Conservation (phyloP, 2,113 vertebrate species). For the Alethe diademata region DNA sequence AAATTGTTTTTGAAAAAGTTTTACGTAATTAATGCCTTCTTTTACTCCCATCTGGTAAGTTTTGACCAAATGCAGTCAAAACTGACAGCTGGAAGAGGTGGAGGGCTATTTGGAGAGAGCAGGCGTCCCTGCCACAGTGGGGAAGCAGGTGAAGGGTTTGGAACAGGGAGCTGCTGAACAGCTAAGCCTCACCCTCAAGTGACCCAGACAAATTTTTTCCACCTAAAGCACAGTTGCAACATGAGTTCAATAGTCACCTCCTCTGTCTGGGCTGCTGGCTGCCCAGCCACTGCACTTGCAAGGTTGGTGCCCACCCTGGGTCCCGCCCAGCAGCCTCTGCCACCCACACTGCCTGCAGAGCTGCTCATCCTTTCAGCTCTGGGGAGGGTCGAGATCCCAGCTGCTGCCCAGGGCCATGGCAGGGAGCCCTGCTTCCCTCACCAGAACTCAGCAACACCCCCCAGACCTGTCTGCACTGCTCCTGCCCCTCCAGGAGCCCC, state of each 20-base stretch:
- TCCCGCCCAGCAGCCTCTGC: not conserved
- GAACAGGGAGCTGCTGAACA: slow-evolving; percentile 6
- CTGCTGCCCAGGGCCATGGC: not conserved
- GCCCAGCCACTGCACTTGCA: not conserved
- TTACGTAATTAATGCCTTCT: not conserved
- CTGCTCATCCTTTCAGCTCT: not conserved
- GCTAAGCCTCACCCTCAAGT: slow-evolving; percentile 8
- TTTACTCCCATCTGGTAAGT: not conserved
- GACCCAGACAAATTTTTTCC: slow-evolving; percentile 30
- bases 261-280: not conserved
- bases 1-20: not conserved
- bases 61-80: not conserved
- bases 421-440: not conserved
- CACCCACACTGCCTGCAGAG: not conserved
- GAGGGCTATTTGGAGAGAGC: not conserved
- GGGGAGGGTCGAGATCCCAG: not conserved
- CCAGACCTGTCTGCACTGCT: not conserved
- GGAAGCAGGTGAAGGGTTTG: not conserved
- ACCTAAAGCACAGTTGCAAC: slow-evolving; percentile 2
- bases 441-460: not conserved
- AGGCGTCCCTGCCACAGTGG: fast-evolving
- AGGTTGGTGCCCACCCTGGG: not conserved
- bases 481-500: not conserved
- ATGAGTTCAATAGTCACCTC: not conserved
- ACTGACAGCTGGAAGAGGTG: not conserved